Base-by-base conservation (phyloP, 2,113 vertebrate genomes). In the Bujurquina vittata region DNA sequence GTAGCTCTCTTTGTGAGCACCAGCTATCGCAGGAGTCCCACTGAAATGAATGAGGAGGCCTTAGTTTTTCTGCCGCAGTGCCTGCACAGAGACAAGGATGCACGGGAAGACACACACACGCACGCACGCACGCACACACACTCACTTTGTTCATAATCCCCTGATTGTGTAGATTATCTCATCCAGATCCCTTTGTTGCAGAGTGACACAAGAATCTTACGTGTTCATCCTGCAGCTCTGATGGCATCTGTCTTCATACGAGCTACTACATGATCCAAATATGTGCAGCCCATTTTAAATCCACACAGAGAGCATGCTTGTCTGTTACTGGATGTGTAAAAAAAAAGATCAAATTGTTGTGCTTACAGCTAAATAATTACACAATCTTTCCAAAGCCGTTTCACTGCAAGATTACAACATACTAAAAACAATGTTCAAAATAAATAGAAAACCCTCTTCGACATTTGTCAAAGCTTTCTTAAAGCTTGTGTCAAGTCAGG, bases 41-140 rank as follows among this genome's bases (percentile, higher is more conserved):
- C 7, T 11, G 55, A 74, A 75, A 35, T 11, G 5, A 84, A 69
- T 9, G 61, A 58, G n/a, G 26, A 10, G 40, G 33, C 3, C 76
- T 52, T 54, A 14, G 6, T 73, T 58, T 72, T 75, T 67, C 83
- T 91, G 87, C 87, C 77, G 80, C 89, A 87, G 87, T 81, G 79
- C 35, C 75, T 58, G 22, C 54, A 84, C 22, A 57, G 65, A 20
- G 23, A 60, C 22, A 46, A 52, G 31, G 33, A 31, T 29, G 31
- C 7, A 40, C 40, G 37, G 56, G 5, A 33, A 11, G 0, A 18
- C 8, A 5, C 1, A 22, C 55, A 55, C 60, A 15, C 22, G 7
- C 12, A 10, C 26, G 40, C 1, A 56, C 26, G 77, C 35, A 23
- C 15, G 37, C 3, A 54, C 15, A n/a, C 23, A 33, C 3, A 33